Conservation (phyloP, 2,888 invertebrate genomes). For the Ryuthela nishihirai region DNA sequence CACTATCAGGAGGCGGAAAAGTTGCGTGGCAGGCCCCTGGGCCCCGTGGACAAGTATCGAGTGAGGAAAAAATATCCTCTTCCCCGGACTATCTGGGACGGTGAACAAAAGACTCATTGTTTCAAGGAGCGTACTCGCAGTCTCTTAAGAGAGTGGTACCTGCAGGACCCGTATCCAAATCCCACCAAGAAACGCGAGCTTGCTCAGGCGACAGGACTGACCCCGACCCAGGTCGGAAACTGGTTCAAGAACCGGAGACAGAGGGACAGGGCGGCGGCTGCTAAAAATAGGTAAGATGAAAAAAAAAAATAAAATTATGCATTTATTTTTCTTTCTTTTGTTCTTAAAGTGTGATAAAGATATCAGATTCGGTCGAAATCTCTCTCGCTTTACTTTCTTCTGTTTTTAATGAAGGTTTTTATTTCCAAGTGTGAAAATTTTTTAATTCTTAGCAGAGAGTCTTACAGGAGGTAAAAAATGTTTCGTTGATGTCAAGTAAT, state of each 20-base stretch:
- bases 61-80: conserved; percentile 90
- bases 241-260: conserved; percentile 90
- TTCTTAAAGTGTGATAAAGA: no score
- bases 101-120: conserved; percentile 93
- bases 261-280: conserved; percentile 83
- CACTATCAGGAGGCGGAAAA: conserved; percentile 92
- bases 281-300: conserved; percentile 86
- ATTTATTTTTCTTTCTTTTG: no score
- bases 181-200: conserved; percentile 89
- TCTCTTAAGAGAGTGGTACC: conserved; percentile 94
- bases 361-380: no score
- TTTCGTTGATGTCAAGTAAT: no score
- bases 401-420: no score
- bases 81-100: conserved; percentile 91
- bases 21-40: conserved; percentile 79
- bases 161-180: conserved; percentile 93
- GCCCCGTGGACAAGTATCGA: conserved; percentile 89
- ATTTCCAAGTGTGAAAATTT: no score
- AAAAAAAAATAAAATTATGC: no score
- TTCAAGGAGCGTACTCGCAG: conserved; percentile 92
- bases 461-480: no score
- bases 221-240: conserved; percentile 89
- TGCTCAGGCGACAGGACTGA: conserved; percentile 83
- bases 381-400: no score
- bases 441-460: no score